Conservation (phyloP, 1,140 invertebrate species). For the Ctenoplectra terminalis region DNA sequence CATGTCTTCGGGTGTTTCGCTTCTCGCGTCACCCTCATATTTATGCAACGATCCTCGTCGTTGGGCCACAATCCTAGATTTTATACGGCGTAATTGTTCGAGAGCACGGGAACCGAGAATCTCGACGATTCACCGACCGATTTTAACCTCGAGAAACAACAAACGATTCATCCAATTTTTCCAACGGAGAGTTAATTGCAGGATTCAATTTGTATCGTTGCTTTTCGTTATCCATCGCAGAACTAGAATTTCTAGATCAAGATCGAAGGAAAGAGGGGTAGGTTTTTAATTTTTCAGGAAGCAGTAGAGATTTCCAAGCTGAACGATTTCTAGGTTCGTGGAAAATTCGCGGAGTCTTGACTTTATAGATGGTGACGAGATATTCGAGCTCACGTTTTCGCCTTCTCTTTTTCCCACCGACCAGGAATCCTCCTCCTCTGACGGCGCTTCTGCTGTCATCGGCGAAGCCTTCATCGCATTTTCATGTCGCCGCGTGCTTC, state of each 20-base stretch:
- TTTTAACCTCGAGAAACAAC: neutral
- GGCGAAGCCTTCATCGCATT: constrained; percentile 68
- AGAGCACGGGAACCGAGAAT: neutral
- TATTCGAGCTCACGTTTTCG: constrained; percentile 27
- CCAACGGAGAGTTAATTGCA: neutral
- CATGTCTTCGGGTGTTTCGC: constrained; percentile 27
- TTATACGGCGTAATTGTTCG: constrained; percentile 46
- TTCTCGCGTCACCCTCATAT: constrained; percentile 39
- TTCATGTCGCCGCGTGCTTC: constrained; percentile 67
- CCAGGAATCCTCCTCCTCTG: neutral
- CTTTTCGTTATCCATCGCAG: neutral
- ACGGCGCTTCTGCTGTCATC: constrained; percentile 52
- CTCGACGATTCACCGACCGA: neutral
- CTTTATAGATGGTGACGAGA: neutral
- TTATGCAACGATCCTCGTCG: constrained; percentile 42
- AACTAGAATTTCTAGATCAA: neutral
- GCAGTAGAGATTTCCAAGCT: neutral
- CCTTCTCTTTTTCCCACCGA: constrained; percentile 27
- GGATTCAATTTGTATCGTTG: too few relatives aligned
- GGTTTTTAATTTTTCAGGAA: constrained; percentile 6
- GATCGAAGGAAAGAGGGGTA: neutral
- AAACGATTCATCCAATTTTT: neutral
- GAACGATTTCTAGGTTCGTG: constrained; percentile 7
- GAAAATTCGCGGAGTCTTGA: constrained; percentile 21
- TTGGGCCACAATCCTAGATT: constrained; percentile 43